phyloP scores from a whole-genome alignment of 2,797 vertebrate genomes.

The Trachops cirrhosus region DNA sequence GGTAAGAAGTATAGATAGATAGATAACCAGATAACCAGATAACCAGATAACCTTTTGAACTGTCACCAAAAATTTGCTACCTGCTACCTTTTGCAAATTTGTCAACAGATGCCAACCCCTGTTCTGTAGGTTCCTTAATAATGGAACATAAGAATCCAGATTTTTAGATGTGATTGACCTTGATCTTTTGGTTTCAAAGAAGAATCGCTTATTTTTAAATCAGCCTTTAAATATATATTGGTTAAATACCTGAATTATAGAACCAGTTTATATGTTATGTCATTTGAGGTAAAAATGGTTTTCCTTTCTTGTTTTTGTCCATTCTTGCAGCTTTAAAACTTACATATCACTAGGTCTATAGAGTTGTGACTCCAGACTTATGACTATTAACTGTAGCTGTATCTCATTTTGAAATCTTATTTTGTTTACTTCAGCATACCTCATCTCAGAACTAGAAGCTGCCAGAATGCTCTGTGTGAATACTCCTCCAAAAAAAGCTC shows the following conservation, averaged over 20 bases:
- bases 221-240: constrained; percentile 21
- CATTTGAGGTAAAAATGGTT: constrained; percentile 62
- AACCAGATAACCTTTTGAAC: not conserved
- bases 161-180: constrained; percentile 12
- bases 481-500: constrained; percentile 89
- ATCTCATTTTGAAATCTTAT: constrained; percentile 79
- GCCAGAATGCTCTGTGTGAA: constrained; percentile 95
- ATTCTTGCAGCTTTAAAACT: constrained; percentile 75
- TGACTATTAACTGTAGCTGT: constrained; percentile 62
- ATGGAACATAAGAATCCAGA: not conserved
- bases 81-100: constrained; percentile 14
- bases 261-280: constrained; percentile 46
- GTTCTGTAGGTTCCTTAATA: constrained; percentile 44
- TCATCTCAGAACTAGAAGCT: constrained; percentile 97
- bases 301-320: constrained; percentile 66
- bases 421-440: constrained; percentile 90
- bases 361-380: constrained; percentile 73
- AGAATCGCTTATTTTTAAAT: constrained; percentile 53
- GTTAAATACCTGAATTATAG: constrained; percentile 54
- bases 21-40: too few species aligned
- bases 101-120: constrained; percentile 59
- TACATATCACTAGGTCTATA: constrained; percentile 68
- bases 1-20: not conserved
- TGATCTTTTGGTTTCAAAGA: constrained; percentile 47
- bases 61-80: not conserved